Percentiles rank a stretch among this genome's conserved stretches.
These are phyloP conservation scores for Apamea sordens DNA, from an alignment of 2,888 invertebrate species.

Conservation along the genomic window DNA sequence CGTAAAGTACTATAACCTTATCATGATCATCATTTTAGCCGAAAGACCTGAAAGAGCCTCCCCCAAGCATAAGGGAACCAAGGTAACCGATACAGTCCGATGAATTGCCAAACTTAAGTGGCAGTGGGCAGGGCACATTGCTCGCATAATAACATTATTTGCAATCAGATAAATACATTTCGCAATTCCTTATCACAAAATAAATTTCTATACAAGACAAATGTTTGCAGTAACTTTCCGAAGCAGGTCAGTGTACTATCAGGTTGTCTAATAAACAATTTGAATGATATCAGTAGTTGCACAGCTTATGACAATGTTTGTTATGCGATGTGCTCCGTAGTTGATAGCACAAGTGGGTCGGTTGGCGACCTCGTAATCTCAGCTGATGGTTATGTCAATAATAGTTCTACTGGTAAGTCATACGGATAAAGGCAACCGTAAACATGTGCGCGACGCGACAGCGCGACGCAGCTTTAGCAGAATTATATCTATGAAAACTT, in stretches of 20 bases:
- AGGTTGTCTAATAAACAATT: conserved; percentile 62
- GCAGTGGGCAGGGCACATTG: not conserved
- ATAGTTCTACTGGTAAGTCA: not conserved
- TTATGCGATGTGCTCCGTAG: conserved; percentile 37
- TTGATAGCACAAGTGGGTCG: conserved; percentile 68
- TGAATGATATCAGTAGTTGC: conserved; percentile 48
- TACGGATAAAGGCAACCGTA: not conserved
- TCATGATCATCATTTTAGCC: not conserved
- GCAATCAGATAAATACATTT: conserved; percentile 30
- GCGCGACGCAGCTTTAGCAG: too few species aligned
- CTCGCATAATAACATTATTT: not conserved
- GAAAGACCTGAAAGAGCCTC: not conserved
- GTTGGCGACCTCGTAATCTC: conserved; percentile 74
- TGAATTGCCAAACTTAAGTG: not conserved
- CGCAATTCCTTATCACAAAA: conserved; percentile 45
- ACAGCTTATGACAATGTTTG: conserved; percentile 54
- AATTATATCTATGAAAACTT: too few species aligned
- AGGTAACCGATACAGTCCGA: not conserved
- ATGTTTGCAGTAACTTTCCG: conserved; percentile 55
- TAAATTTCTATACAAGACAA: conserved; percentile 32
- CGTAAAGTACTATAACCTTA: not conserved
- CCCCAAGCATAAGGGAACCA: not conserved
- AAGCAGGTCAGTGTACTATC: conserved; percentile 60
- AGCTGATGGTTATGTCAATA: conserved; percentile 73
- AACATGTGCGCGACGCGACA: too few species aligned